Evolutionary conservation across 92 coral and sea anemone species (phyloP).

Genomic region (Paramuricea clavata): DNA sequence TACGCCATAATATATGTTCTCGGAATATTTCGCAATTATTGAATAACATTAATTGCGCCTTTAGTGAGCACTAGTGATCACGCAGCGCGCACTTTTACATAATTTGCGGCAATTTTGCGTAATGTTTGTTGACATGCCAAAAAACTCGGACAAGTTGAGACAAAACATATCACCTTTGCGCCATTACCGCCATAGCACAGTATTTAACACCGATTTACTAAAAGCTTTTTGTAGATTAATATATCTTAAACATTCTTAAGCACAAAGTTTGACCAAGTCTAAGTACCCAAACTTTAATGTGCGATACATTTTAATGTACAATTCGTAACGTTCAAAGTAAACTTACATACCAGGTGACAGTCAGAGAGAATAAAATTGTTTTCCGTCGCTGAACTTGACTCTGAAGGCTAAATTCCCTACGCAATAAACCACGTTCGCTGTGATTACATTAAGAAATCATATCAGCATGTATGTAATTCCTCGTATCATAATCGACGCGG

Average conservation of each 20-base stretch:
- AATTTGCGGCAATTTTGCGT: neutral
- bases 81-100: neutral
- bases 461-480: neutral
- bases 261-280: neutral
- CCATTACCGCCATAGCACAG: neutral
- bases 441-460: neutral
- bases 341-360: constrained; percentile 17
- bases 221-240: neutral
- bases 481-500: neutral
- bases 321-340: neutral
- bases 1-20: too few species aligned
- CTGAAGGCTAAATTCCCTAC: neutral
- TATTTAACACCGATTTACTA: neutral
- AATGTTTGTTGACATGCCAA: constrained; percentile 8
- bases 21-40: too few species aligned
- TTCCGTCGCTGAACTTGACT: neutral
- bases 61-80: too few species aligned
- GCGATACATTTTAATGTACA: neutral
- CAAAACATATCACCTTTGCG: constrained; percentile 6
- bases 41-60: too few species aligned
- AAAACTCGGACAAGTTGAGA: constrained; percentile 6
- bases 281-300: neutral
- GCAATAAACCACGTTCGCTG: neutral
- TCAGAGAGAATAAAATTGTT: neutral
- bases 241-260: neutral